Conservation (phyloP, 2,888 invertebrate genomes). For the Ophion ellenae region DNA sequence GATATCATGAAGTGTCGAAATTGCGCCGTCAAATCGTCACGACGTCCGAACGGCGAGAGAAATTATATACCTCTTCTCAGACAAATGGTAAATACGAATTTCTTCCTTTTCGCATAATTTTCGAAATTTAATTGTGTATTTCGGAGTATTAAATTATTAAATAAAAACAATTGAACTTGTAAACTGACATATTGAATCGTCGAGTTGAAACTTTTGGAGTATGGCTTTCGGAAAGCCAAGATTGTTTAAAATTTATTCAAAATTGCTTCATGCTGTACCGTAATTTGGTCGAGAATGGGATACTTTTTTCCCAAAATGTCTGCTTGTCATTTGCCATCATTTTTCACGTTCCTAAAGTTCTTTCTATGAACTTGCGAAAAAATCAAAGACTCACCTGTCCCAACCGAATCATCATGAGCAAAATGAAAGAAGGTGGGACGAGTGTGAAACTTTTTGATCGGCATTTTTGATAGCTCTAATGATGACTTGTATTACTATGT, state of each 20-base stretch:
- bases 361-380: too few relatives aligned
- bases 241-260: too few relatives aligned
- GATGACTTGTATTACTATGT: conserved; percentile 27
- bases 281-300: too few relatives aligned
- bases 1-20: conserved; percentile 48
- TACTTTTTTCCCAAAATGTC: too few relatives aligned
- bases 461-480: neutral
- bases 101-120: neutral
- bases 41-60: conserved; percentile 56
- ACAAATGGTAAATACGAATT: conserved; percentile 81
- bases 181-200: too few relatives aligned
- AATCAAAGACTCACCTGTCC: too few relatives aligned
- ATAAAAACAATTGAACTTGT: neutral
- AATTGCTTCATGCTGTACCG: too few relatives aligned
- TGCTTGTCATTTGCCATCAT: too few relatives aligned
- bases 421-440: neutral
- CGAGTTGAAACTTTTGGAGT: too few relatives aligned
- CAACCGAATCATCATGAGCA: too few relatives aligned
- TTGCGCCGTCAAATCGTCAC: conserved; percentile 43
- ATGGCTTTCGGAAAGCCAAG: too few relatives aligned
- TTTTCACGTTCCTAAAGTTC: too few relatives aligned
- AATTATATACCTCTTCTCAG: conserved; percentile 80
- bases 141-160: neutral
- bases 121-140: neutral
- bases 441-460: neutral